Evolutionary conservation across 2,113 vertebrate genomes (phyloP).

Genomic region (Chloebia gouldiae): DNA sequence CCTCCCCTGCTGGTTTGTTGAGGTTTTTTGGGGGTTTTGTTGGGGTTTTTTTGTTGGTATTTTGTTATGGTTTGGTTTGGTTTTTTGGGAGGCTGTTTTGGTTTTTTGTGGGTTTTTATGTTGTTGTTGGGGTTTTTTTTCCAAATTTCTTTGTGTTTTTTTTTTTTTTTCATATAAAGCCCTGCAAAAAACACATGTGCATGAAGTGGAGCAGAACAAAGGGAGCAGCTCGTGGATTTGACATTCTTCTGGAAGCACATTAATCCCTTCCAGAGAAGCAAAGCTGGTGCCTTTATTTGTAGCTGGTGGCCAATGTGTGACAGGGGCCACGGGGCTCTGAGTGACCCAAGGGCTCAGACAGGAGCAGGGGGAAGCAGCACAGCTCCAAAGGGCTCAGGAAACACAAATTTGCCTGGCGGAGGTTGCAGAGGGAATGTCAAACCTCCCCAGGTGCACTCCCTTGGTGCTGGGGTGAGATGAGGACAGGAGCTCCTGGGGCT

Average conservation of each 20-base stretch:
- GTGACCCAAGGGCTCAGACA: background rate
- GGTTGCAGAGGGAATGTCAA: background rate
- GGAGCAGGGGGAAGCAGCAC: background rate
- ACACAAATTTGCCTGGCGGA: background rate
- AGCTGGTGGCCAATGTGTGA: conserved; percentile 1
- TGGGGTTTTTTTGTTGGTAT: no score
- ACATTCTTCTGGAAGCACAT: conserved; percentile 24
- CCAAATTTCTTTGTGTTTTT: background rate
- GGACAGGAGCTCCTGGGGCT: background rate
- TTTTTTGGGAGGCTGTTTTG: background rate
- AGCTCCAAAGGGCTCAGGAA: background rate
- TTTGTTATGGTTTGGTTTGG: no score
- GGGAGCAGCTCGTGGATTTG: background rate
- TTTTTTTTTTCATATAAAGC: background rate
- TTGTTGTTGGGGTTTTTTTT: background rate
- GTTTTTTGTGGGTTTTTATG: background rate
- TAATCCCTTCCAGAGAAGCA: conserved; percentile 23
- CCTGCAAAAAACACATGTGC: background rate
- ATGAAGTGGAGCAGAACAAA: conserved; percentile 42
- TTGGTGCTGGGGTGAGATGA: background rate
- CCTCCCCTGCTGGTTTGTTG: background rate
- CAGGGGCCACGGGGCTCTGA: background rate
- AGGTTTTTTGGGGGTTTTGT: no score
- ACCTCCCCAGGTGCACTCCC: background rate
- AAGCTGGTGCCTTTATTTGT: background rate